These are phyloP conservation scores for Uropsilus gracilis DNA, from an alignment of 2,113 vertebrate species.

Conservation along the genomic window DNA sequence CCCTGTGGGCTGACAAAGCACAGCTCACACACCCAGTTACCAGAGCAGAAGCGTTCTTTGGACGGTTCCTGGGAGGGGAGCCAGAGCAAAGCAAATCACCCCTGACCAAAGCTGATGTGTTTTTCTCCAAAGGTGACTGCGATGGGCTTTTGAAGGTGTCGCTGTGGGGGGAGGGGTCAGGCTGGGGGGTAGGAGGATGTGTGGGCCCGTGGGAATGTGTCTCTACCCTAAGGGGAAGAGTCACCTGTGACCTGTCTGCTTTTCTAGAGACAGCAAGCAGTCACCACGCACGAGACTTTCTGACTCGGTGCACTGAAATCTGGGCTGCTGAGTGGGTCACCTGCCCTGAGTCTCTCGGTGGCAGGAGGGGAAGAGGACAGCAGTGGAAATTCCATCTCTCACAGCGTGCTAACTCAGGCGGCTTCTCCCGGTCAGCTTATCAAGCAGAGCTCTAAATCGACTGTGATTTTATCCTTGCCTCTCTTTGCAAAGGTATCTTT, in stretches of 20 bases:
- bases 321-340: background rate
- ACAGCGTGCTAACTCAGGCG: constrained; percentile 18
- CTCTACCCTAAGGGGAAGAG: background rate
- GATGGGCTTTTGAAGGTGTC: constrained; percentile 18
- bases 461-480: constrained; percentile 67
- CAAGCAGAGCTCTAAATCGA: constrained; percentile 59
- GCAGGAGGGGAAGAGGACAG: constrained; percentile 11
- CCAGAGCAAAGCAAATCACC: constrained; percentile 24
- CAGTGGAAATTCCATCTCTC: constrained; percentile 54
- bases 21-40: background rate
- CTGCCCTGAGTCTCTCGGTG: constrained; percentile 38
- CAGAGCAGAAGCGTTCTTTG: constrained; percentile 23
- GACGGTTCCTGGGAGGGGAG: background rate
- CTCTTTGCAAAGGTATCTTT: constrained; percentile 65
- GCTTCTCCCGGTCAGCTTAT: constrained; percentile 54
- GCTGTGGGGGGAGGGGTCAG: background rate
- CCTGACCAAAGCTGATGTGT: background rate
- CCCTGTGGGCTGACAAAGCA: background rate
- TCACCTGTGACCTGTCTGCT: constrained; percentile 5
- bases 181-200: background rate
- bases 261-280: constrained; percentile 19
- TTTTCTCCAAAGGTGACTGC: constrained; percentile 3
- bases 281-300: background rate
- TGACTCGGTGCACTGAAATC: background rate
- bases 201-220: background rate